Percentiles rank a stretch among this genome's conserved stretches.
Conservation (phyloP, 2,888 invertebrate genomes). For the Tipula unca region DNA sequence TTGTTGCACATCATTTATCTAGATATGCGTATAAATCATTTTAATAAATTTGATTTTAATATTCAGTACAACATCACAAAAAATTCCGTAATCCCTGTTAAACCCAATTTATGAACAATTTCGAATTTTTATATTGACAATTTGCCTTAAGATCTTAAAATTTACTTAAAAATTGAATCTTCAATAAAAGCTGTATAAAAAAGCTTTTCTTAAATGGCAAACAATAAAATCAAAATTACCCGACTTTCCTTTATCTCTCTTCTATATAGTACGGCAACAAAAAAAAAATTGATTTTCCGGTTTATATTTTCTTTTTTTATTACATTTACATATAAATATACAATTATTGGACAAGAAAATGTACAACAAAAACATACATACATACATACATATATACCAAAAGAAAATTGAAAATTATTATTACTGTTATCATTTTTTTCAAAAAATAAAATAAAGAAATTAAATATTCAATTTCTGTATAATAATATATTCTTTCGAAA, state of each 20-base stretch:
- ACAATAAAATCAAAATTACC: not conserved
- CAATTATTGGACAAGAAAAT: conserved; percentile 8
- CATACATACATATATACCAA: not conserved
- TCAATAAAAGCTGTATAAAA: not conserved
- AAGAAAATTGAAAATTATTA: conserved; percentile 14
- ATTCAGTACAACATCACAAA: not conserved
- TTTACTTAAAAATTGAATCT: not conserved
- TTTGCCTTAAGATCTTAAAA: not conserved
- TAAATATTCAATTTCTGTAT: not conserved
- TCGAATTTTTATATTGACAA: not conserved
- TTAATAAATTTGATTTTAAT: too few species aligned
- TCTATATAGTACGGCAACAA: not conserved
- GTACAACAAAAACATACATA: not conserved
- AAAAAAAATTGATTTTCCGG: not conserved
- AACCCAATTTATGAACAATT: not conserved
- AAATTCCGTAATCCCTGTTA: not conserved
- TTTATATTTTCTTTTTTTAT: not conserved
- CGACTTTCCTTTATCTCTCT: not conserved
- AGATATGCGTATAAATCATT: too few species aligned
- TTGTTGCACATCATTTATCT: too few species aligned
- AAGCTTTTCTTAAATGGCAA: not conserved
- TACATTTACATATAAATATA: not conserved
- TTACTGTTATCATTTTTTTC: not conserved
- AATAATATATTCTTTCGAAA: not conserved
- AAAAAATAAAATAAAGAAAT: not conserved